Evolutionary conservation across 2,888 invertebrate species (phyloP), one percentile per base, ranked within the genome.

Genomic region (Hirtodrosophila alboralis): DNA sequence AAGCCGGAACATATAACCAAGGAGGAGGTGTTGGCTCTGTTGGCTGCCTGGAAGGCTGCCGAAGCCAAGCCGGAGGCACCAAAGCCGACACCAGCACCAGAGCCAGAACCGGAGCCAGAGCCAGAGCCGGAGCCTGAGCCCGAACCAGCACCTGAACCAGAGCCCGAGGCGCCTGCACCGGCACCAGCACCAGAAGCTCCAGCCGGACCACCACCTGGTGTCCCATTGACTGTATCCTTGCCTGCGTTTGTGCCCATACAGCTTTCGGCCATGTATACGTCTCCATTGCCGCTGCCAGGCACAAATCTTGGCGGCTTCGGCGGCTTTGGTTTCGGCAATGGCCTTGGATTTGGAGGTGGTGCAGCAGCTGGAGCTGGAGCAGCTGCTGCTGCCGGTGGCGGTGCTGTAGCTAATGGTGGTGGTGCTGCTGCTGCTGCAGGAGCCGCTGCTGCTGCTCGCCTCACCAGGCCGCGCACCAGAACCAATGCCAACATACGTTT

Each of bases 221-320:
- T 87, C 0, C 89, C 90, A 1, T 41, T 89, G 0, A 89, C 90
- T 1, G 89, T 90, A 0, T 89, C 90, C 0, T 48, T 90, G 57
- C 89, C 90, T 18, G 89, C 89, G 34, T 87, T 90, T 56, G 90
- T 90, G 16, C 89, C 89, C 44, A 90, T 90, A 14, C 90, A 90
- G 61, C 54, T 90, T 12, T 88, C 89, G 1, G 90, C 89, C 9
- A 90, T 90, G 90, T 90, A 87, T 88, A 37, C 91, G 88, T 89
- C 91, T 90, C 26, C 90, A 83, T 33, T 47, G 4, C 65, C 75
- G 0, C 51, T 73, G 4, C 27, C 71, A 63, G n/a, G 84, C 44
- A 45, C 74, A 37, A 51, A 78, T 13, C 33, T 84, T 4, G 66
- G 53, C 13, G 52, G 45, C n/a, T 52, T 73, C 2, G 44, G 13